phyloP scores from a whole-genome alignment of 2,888 invertebrate species.

The Drosophila trichaetosa region DNA sequence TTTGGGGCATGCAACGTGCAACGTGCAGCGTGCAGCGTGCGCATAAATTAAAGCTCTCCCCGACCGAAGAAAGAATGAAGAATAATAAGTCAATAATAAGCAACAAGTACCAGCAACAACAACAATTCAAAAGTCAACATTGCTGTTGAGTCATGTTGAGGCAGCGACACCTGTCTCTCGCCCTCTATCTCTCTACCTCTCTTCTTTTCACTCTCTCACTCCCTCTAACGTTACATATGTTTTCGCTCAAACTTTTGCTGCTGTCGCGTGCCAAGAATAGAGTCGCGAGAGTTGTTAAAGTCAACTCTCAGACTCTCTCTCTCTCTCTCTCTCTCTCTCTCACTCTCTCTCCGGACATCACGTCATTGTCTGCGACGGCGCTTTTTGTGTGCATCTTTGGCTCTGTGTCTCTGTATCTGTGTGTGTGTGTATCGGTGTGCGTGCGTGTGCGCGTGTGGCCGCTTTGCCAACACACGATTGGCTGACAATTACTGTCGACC shows the following conservation, averaged over 20 bases:
- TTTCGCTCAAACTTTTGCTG: slow-evolving; percentile 4
- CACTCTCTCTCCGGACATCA: background rate
- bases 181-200: background rate
- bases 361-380: slow-evolving; percentile 22
- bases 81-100: slow-evolving; percentile 7
- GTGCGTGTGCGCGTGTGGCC: slow-evolving; percentile 20
- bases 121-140: slow-evolving; percentile 1
- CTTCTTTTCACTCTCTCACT: background rate
- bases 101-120: background rate
- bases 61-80: slow-evolving; percentile 30
- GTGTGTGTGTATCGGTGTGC: slow-evolving; percentile 8
- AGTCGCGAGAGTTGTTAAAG: background rate
- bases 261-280: slow-evolving; percentile 4
- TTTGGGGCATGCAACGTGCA: slow-evolving; percentile 57
- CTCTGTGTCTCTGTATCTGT: slow-evolving; percentile 3
- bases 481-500: slow-evolving; percentile 33
- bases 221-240: background rate
- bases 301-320: slow-evolving; percentile 1
- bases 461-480: slow-evolving; percentile 53
- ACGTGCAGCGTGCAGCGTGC: slow-evolving; percentile 36
- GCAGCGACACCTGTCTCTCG: background rate
- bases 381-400: background rate
- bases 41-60: slow-evolving; percentile 60
- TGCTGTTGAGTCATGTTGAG: slow-evolving; percentile 26
- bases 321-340: background rate